Conservation (phyloP, 2,888 invertebrate species). For the Heliconius cydno region DNA sequence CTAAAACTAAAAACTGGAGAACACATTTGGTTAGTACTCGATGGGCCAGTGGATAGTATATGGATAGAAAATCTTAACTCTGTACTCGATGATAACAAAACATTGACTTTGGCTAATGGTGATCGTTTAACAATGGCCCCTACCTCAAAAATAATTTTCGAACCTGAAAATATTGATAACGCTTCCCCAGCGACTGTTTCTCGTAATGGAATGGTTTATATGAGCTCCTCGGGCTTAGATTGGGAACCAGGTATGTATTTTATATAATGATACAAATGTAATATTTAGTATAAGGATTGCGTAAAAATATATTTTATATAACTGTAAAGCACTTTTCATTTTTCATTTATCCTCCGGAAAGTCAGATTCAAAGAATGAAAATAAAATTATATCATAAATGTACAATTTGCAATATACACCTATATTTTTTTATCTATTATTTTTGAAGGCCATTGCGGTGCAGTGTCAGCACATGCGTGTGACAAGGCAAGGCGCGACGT, state of each 20-base stretch:
- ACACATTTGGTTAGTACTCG: constrained; percentile 96
- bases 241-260: constrained; percentile 89
- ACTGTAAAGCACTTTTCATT: too few relatives aligned
- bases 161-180: constrained; percentile 98
- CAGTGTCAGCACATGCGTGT: too few relatives aligned
- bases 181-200: constrained; percentile 99
- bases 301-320: neutral
- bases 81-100: constrained; percentile 97
- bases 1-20: constrained; percentile 94
- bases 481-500: too few relatives aligned
- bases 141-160: constrained; percentile 97
- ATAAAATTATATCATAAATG: too few relatives aligned
- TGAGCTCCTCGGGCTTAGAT: constrained; percentile 97
- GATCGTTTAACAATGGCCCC: constrained; percentile 97
- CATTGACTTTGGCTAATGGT: constrained; percentile 96
- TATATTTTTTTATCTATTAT: neutral
- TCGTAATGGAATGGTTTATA: constrained; percentile 96
- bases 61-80: constrained; percentile 99
- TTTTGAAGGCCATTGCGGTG: too few relatives aligned
- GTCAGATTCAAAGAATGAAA: too few relatives aligned
- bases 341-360: too few relatives aligned
- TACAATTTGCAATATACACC: neutral
- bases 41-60: constrained; percentile 98
- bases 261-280: neutral
- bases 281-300: neutral